A percentile compares a stretch with the other conserved stretches of the same genome.
phyloP scores from a whole-genome alignment of 2,888 invertebrate species.

The Nomada fabriciana region DNA sequence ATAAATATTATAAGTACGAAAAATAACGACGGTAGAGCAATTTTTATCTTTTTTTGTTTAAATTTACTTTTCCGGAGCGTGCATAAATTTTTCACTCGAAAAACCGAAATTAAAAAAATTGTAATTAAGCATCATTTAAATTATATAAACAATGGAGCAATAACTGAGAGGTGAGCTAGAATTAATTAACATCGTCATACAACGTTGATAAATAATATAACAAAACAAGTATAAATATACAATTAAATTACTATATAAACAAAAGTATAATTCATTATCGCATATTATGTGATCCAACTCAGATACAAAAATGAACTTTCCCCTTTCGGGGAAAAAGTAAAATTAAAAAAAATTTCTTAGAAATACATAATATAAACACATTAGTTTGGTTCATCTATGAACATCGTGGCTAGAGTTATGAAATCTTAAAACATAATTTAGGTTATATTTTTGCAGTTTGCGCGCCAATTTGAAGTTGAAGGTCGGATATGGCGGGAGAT shows the following conservation, averaged over 20 bases:
- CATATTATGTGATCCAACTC: not conserved
- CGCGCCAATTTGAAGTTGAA: slow-evolving; percentile 83
- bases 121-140: not conserved
- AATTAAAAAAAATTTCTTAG: not conserved
- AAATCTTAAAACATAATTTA: slow-evolving; percentile 66
- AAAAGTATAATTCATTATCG: not conserved
- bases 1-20: not conserved
- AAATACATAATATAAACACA: slow-evolving; percentile 25
- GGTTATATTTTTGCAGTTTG: slow-evolving; percentile 79
- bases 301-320: not conserved
- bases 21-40: not conserved
- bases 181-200: not conserved
- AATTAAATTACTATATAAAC: not conserved
- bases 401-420: slow-evolving; percentile 38
- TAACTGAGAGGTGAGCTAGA: not conserved
- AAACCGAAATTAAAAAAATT: not conserved
- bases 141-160: not conserved
- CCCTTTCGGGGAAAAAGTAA: not conserved
- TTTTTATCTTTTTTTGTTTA: slow-evolving; percentile 2
- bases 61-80: not conserved
- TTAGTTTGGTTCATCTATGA: not conserved
- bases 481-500: slow-evolving; percentile 79
- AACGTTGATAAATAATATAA: not conserved
- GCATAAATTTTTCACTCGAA: not conserved
- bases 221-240: not conserved